Conservation (phyloP, 2,113 vertebrate species). For the Aldabrachelys gigantea region DNA sequence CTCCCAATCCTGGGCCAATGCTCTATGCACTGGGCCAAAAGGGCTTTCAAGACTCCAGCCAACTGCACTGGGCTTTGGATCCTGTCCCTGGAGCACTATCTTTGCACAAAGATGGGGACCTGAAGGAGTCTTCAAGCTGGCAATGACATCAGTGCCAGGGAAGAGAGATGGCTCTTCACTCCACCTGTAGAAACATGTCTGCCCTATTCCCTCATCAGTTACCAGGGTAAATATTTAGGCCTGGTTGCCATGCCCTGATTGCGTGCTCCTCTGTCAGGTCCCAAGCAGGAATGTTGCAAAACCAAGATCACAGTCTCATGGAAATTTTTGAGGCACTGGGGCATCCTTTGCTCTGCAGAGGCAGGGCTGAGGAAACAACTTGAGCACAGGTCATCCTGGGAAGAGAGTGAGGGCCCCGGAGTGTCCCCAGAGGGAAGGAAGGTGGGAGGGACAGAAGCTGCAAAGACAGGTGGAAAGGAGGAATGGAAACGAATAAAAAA, state of each 20-base stretch:
- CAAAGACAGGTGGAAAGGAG: neutral
- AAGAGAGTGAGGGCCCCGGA: neutral
- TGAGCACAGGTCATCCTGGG: neutral
- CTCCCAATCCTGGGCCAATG: neutral
- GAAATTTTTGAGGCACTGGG: neutral
- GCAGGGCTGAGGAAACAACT: neutral
- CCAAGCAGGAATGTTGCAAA: neutral
- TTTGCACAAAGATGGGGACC: neutral
- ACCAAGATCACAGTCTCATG: accelerated
- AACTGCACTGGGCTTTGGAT: neutral
- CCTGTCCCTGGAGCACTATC: neutral
- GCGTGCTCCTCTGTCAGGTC: neutral
- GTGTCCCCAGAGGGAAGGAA: no score
- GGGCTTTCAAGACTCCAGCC: neutral
- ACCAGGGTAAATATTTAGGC: neutral
- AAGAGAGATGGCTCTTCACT: neutral
- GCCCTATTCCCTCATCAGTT: neutral
- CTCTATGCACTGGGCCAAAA: neutral
- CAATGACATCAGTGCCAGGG: neutral
- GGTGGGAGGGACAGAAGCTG: neutral
- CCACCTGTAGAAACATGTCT: neutral
- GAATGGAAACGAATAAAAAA: neutral
- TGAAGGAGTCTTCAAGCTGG: neutral
- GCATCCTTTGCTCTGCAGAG: neutral
- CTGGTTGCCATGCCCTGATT: neutral